Conservation (phyloP, 2,797 vertebrate species). For the Centroberyx gerrardi region DNA sequence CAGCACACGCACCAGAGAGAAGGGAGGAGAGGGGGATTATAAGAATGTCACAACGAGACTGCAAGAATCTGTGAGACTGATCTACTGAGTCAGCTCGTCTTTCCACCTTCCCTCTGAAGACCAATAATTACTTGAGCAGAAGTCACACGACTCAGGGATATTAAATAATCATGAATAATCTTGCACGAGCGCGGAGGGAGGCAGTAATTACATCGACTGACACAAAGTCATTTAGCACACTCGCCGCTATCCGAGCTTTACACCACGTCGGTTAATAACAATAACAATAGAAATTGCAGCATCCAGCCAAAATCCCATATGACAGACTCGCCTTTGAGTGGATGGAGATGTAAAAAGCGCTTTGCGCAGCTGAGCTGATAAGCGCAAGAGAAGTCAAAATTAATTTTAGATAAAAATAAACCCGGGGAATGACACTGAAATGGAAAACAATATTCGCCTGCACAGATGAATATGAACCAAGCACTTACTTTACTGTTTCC, state of each 20-base stretch:
- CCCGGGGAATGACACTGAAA: slow-evolving; percentile 6
- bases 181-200: slow-evolving; percentile 17
- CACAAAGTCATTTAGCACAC: slow-evolving; percentile 50
- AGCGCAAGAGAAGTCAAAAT: slow-evolving; percentile 22
- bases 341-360: slow-evolving; percentile 22
- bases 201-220: slow-evolving; percentile 53
- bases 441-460: slow-evolving; percentile 5
- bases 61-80: slow-evolving; percentile 41
- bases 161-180: slow-evolving; percentile 53
- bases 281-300: slow-evolving; percentile 31
- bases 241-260: slow-evolving; percentile 14
- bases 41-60: background rate
- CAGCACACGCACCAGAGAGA: background rate
- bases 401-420: slow-evolving; percentile 42
- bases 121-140: slow-evolving; percentile 46
- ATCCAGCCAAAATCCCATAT: slow-evolving; percentile 31
- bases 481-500: slow-evolving; percentile 7
- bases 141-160: slow-evolving; percentile 28
- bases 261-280: slow-evolving; percentile 8
- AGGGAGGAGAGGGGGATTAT: background rate
- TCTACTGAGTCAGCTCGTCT: slow-evolving; percentile 55
- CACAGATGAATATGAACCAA: slow-evolving; percentile 18
- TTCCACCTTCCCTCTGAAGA: slow-evolving; percentile 38
- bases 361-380: slow-evolving; percentile 38
- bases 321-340: slow-evolving; percentile 27